phyloP scores from a whole-genome alignment of 2,113 vertebrate species.

The Meriones unguiculatus region DNA sequence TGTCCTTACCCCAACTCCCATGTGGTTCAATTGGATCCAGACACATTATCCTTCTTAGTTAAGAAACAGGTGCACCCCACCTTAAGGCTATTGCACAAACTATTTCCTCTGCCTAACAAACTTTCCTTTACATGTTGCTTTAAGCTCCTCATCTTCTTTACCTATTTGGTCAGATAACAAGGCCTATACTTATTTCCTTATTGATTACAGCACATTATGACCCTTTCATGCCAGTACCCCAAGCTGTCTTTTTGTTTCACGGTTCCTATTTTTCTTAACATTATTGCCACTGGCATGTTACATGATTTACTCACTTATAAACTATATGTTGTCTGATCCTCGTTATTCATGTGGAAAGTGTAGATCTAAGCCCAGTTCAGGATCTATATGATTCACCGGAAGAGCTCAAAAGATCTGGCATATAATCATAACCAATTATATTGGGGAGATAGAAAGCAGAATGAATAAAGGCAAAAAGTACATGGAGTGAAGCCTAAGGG shows the following conservation, averaged over 20 bases:
- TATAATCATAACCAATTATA: neutral
- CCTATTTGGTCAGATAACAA: neutral
- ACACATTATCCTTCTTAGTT: neutral
- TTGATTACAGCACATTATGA: neutral
- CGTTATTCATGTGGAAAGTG: neutral
- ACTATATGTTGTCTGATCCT: neutral
- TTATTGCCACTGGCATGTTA: neutral
- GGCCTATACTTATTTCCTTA: neutral
- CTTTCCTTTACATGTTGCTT: neutral
- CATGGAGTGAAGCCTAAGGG: neutral
- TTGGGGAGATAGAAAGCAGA: neutral
- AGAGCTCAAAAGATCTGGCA: neutral
- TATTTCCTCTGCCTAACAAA: neutral
- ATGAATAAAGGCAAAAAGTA: neutral
- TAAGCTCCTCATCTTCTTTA: neutral
- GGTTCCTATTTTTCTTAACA: constrained; percentile 27
- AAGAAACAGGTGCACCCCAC: neutral
- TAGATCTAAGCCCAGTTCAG: neutral
- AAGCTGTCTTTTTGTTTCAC: neutral
- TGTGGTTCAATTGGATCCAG: neutral
- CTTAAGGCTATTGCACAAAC: neutral
- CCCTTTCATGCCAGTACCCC: neutral
- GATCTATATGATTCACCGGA: neutral
- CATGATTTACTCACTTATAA: neutral
- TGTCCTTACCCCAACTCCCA: neutral